These are phyloP conservation scores for Neodontobutis hainanensis DNA, from an alignment of 2,113 vertebrate species.

Conservation along the genomic window DNA sequence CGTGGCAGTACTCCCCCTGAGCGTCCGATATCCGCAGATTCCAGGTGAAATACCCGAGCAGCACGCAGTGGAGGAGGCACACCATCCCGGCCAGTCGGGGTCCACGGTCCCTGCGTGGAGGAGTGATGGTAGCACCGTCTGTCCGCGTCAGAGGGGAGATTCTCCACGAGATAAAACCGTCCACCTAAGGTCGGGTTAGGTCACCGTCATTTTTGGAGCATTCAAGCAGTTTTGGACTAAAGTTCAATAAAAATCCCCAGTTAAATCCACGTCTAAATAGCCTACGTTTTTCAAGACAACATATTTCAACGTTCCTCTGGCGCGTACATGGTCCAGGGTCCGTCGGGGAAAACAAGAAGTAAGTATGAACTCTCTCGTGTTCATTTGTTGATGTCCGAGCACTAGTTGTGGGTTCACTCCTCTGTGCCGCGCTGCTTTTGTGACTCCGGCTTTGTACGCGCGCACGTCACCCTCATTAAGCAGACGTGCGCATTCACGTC, in stretches of 20 bases:
- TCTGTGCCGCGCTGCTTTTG: conserved; percentile 54
- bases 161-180: conserved; percentile 28
- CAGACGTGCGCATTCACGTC: conserved; percentile 67
- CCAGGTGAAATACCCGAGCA: conserved; percentile 83
- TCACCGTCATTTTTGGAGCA: conserved; percentile 47
- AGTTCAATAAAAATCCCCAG: conserved; percentile 2
- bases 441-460: conserved; percentile 43
- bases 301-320: neutral
- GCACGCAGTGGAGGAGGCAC: conserved; percentile 80
- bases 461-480: conserved; percentile 32
- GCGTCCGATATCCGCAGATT: conserved; percentile 81
- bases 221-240: neutral
- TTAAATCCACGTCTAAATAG: neutral
- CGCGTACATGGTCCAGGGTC: neutral
- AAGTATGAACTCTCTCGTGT: neutral
- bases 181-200: conserved; percentile 10
- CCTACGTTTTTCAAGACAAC: conserved; percentile 5
- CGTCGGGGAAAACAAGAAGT: neutral
- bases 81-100: conserved; percentile 67
- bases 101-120: conserved; percentile 21
- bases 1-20: conserved; percentile 93
- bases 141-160: conserved; percentile 1
- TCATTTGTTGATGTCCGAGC: neutral
- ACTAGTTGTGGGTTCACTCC: conserved; percentile 35
- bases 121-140: conserved; percentile 1